Conservation (phyloP, 2,797 vertebrate species). For the Falco biarmicus region DNA sequence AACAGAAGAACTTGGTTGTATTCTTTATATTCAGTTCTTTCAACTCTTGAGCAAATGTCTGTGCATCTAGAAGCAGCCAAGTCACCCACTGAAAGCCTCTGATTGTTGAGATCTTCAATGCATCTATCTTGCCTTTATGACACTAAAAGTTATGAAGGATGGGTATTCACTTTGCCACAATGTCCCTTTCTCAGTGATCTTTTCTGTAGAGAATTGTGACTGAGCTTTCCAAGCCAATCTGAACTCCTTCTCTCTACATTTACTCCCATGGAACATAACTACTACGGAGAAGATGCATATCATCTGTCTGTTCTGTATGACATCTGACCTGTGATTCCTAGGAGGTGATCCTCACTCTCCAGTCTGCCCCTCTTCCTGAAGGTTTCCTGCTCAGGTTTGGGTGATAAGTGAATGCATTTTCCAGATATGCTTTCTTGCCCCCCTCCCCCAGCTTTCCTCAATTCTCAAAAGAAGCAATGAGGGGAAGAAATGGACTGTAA, state of each 20-base stretch:
- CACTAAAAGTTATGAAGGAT: not conserved
- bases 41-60: not conserved
- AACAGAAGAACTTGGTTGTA: not conserved
- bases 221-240: not conserved
- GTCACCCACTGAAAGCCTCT: not conserved
- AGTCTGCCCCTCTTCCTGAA: not conserved
- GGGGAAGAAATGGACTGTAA: not conserved
- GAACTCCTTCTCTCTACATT: not conserved
- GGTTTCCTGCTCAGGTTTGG: not conserved
- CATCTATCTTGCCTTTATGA: not conserved
- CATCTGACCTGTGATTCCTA: not conserved
- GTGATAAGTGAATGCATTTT: constrained; percentile 15
- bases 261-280: not conserved
- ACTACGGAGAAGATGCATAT: not conserved
- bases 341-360: not conserved
- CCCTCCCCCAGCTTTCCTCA: not conserved
- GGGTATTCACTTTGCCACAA: not conserved
- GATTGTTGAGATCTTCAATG: not conserved
- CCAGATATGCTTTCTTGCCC: not conserved
- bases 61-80: not conserved
- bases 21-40: not conserved
- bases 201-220: not conserved
- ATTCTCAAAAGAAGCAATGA: constrained; percentile 6
- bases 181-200: not conserved
- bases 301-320: not conserved